These are phyloP conservation scores for Erpornis zantholeuca DNA, from an alignment of 2,113 vertebrate species.

Conservation along the genomic window DNA sequence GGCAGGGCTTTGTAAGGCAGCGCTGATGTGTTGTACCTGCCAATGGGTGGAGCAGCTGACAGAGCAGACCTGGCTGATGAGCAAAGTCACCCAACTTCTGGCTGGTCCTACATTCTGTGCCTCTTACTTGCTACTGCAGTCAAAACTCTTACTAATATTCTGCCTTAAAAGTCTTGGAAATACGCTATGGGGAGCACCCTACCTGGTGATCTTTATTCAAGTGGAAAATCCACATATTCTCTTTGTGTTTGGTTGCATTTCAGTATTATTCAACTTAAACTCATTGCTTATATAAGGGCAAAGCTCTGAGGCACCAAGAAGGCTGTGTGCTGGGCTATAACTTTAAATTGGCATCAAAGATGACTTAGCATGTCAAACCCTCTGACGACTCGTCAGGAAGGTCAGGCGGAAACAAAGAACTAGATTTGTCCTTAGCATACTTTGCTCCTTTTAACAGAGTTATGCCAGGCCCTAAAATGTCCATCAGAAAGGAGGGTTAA, in stretches of 20 bases:
- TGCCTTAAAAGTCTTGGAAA: neutral
- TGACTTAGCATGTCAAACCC: constrained; percentile 21
- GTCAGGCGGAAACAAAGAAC: constrained; percentile 44
- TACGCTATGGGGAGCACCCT: fast-evolving
- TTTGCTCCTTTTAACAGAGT: constrained; percentile 40
- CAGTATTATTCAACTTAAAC: neutral
- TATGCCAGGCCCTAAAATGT: constrained; percentile 34
- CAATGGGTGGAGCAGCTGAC: neutral
- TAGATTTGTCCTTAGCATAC: constrained; percentile 32
- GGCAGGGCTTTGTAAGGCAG: neutral
- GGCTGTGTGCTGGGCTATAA: neutral
- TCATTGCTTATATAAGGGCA: neutral
- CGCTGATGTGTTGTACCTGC: neutral
- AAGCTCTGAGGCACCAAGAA: constrained; percentile 25
- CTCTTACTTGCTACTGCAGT: neutral
- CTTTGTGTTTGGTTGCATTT: neutral
- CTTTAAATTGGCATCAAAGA: constrained; percentile 52
- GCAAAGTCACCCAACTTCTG: neutral
- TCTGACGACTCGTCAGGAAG: neutral
- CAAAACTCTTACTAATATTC: neutral
- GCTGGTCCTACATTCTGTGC: neutral
- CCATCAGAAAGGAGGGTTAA: constrained; percentile 53
- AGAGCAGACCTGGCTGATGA: neutral
- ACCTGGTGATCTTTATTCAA: neutral
- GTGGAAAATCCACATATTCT: neutral